phyloP scores from a whole-genome alignment of 2,888 invertebrate species.

The Volucella inanis region DNA sequence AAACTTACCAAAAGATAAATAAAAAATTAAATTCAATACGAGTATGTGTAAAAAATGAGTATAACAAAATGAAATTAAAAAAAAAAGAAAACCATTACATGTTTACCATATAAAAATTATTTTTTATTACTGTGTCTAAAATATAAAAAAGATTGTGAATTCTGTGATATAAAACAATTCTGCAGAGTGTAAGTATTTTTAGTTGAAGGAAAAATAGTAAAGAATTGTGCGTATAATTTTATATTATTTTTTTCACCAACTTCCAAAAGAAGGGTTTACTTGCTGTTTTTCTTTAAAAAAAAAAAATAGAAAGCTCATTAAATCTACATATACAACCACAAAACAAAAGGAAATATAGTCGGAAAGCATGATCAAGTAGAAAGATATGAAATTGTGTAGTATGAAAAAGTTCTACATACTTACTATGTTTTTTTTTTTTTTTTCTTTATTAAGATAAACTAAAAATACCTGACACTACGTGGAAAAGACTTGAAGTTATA shows the following conservation, averaged over 20 bases:
- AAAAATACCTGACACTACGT: slow-evolving; percentile 34
- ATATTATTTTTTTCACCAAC: slow-evolving; percentile 28
- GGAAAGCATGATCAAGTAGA: slow-evolving; percentile 42
- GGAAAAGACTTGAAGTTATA: slow-evolving; percentile 15
- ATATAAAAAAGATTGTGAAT: slow-evolving; percentile 66
- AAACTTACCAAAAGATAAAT: slow-evolving; percentile 54
- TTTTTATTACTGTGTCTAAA: slow-evolving; percentile 67
- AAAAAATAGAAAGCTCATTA: slow-evolving; percentile 30
- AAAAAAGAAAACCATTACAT: slow-evolving; percentile 57
- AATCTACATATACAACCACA: slow-evolving; percentile 41
- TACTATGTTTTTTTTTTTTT: neutral
- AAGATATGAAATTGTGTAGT: slow-evolving; percentile 14
- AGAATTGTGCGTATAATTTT: slow-evolving; percentile 34
- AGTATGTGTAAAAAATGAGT: slow-evolving; percentile 23
- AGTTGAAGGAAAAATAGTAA: slow-evolving; percentile 38
- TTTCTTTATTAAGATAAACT: slow-evolving; percentile 23
- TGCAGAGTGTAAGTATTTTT: slow-evolving; percentile 40
- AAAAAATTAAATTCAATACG: slow-evolving; percentile 3
- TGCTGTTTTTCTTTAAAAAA: slow-evolving; percentile 10
- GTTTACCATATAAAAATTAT: slow-evolving; percentile 52
- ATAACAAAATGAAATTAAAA: slow-evolving; percentile 19
- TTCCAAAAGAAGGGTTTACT: slow-evolving; percentile 34
- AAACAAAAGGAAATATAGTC: slow-evolving; percentile 16
- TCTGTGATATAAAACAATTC: slow-evolving; percentile 57
- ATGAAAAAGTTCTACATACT: slow-evolving; percentile 33